Conservation (phyloP, 2,113 vertebrate species). For the Calonectris borealis region DNA sequence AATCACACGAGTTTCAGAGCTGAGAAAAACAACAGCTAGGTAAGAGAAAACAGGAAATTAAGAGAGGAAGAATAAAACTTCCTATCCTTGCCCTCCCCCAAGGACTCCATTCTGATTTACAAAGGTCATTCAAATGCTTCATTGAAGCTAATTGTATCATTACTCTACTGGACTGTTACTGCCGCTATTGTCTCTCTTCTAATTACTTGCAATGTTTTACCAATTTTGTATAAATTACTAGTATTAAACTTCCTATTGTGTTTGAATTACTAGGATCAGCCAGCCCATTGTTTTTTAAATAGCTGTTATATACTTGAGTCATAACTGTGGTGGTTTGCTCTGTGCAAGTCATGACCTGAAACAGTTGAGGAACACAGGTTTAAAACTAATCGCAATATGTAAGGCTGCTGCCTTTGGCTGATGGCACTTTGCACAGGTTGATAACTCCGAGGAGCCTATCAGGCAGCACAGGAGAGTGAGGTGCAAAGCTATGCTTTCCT, state of each 20-base stretch:
- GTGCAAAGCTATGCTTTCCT: rapidly evolving
- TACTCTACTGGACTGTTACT: neutral
- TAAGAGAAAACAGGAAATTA: neutral
- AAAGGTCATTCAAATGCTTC: neutral
- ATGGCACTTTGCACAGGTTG: neutral
- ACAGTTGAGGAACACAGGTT: rapidly evolving
- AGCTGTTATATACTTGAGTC: neutral
- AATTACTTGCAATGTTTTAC: neutral
- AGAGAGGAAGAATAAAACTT: neutral
- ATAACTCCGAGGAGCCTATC: neutral
- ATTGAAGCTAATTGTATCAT: neutral
- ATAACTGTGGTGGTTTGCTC: neutral
- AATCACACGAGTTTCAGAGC: neutral
- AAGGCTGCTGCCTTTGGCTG: neutral
- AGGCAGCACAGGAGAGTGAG: neutral
- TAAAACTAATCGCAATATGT: neutral
- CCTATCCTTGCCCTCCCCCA: neutral
- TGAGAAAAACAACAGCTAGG: neutral
- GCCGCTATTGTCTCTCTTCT: neutral
- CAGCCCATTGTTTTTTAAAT: neutral
- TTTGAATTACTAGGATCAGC: neutral
- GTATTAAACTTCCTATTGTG: neutral
- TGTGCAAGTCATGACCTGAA: neutral
- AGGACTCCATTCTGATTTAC: neutral
- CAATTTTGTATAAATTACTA: conserved; percentile 6